Percentiles rank a stretch among this genome's conserved stretches.
These are phyloP conservation scores for Drosophila ogumai DNA, from an alignment of 1,140 invertebrate genomes.

Conservation along the genomic window DNA sequence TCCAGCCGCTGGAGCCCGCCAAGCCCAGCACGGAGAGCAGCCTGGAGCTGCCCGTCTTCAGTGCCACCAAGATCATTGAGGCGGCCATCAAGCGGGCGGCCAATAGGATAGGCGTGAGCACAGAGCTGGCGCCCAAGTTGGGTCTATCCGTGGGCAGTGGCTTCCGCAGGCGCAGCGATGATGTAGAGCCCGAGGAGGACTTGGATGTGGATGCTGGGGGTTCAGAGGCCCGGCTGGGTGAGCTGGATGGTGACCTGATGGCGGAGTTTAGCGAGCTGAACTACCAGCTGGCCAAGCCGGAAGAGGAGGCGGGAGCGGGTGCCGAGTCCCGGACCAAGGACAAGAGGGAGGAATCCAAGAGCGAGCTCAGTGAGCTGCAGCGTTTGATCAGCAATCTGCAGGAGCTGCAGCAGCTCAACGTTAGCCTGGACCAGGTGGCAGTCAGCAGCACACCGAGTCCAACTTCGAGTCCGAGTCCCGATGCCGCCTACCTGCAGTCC, in stretches of 20 bases:
- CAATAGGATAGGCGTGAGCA: conserved; percentile 76
- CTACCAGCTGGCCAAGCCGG: conserved; percentile 76
- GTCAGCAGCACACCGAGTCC: background rate
- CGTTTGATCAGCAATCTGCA: conserved; percentile 81
- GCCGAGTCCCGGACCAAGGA: background rate
- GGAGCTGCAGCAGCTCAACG: conserved; percentile 84
- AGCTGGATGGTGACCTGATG: conserved; percentile 72
- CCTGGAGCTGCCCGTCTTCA: conserved; percentile 74
- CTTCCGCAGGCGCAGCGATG: conserved; percentile 71
- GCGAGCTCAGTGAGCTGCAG: conserved; percentile 69
- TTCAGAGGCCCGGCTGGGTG: conserved; percentile 33
- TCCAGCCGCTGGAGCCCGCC: conserved; percentile 22
- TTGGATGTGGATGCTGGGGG: conserved; percentile 11
- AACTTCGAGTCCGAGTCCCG: conserved; percentile 6
- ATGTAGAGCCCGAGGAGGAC: background rate
- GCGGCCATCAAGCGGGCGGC: conserved; percentile 79
- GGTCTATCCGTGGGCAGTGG: conserved; percentile 44
- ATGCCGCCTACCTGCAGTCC: conserved; percentile 68
- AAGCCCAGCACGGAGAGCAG: conserved; percentile 62
- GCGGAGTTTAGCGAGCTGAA: conserved; percentile 80
- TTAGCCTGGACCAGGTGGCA: conserved; percentile 76
- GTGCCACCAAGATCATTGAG: conserved; percentile 81
- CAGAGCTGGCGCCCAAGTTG: conserved; percentile 50
- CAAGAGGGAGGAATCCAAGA: conserved; percentile 18
- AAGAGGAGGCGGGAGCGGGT: conserved; percentile 1